Percentiles rank a stretch among this genome's conserved stretches.
Evolutionary conservation across 2,888 invertebrate species (phyloP).

Genomic region (Cryptocephalus primarius): DNA sequence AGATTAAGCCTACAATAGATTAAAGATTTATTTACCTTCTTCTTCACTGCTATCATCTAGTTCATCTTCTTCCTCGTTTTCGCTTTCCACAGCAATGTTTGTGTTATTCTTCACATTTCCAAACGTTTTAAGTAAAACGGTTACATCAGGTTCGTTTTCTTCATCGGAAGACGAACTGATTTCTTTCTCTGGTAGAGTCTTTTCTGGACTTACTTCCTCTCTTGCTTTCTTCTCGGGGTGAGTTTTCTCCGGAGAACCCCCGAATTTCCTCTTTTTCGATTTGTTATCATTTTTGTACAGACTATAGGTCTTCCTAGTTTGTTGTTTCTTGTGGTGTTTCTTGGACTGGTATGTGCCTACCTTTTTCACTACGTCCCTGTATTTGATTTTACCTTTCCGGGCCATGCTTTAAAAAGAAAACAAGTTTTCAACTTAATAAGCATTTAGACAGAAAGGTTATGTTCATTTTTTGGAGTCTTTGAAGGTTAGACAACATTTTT

Average conservation of each 20-base stretch:
- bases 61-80: constrained; percentile 28
- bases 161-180: not conserved
- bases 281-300: constrained; percentile 16
- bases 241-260: constrained; percentile 13
- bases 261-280: constrained; percentile 10
- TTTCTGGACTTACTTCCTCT: constrained; percentile 11
- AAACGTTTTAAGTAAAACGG: not conserved
- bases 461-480: too few species aligned
- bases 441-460: too few species aligned
- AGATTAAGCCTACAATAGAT: too few species aligned
- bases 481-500: too few species aligned
- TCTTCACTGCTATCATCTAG: not conserved
- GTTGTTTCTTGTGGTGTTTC: constrained; percentile 13
- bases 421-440: too few species aligned
- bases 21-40: not conserved
- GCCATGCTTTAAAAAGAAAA: constrained; percentile 4
- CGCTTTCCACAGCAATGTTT: constrained; percentile 7
- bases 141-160: constrained; percentile 8
- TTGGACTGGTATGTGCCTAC: constrained; percentile 8
- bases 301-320: constrained; percentile 18
- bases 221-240: constrained; percentile 5
- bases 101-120: not conserved
- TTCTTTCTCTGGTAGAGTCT: constrained; percentile 3
- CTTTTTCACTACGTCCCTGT: constrained; percentile 20
- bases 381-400: constrained; percentile 19